Evolutionary conservation across 2,888 invertebrate genomes (phyloP).

Genomic region (Sminthurinus aureus): DNA sequence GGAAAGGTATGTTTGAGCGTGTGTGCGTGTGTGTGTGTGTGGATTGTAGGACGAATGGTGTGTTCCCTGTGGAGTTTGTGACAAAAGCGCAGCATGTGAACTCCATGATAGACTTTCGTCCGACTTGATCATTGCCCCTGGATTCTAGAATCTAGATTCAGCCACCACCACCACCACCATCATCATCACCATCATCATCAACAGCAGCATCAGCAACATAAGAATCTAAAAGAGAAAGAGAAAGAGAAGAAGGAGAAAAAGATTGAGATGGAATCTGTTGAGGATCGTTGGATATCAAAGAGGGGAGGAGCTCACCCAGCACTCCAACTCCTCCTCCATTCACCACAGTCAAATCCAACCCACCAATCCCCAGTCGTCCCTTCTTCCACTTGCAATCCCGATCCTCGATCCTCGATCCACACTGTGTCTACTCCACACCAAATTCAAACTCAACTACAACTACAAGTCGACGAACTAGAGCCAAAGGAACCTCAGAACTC

Average conservation of each 20-base stretch:
- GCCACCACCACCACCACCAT: not conserved
- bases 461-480: no score
- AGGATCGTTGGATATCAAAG: not conserved
- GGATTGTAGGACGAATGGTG: slow-evolving; percentile 3
- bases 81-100: slow-evolving; percentile 43
- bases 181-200: no score
- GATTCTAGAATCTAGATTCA: not conserved
- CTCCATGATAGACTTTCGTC: slow-evolving; percentile 36
- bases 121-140: slow-evolving; percentile 26
- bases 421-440: no score
- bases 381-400: not conserved
- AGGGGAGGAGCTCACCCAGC: not conserved
- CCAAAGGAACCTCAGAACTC: no score
- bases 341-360: not conserved
- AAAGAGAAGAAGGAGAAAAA: not conserved
- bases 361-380: not conserved
- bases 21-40: not conserved
- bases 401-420: no score
- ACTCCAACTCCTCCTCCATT: not conserved
- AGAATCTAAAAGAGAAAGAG: not conserved
- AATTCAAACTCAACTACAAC: no score
- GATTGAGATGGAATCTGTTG: not conserved
- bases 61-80: slow-evolving; percentile 29
- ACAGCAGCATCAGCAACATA: no score
- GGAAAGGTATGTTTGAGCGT: not conserved